Evolutionary conservation across 2,888 invertebrate species (phyloP).

Genomic region (Sabellastarte sp.): DNA sequence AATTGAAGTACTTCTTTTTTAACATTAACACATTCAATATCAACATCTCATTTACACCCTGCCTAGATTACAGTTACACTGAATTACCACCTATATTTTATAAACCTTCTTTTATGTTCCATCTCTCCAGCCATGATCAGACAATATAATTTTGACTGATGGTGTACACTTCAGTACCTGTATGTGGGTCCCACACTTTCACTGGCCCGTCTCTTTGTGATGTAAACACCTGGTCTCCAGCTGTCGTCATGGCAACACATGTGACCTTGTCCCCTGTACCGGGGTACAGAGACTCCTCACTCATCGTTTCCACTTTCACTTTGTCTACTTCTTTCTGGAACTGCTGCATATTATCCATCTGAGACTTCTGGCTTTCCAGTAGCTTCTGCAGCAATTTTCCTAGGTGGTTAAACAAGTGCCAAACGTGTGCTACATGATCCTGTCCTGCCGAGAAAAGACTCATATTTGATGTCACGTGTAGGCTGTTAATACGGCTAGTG

Average conservation of each 20-base stretch:
- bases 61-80: too few relatives aligned
- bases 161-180: conserved; percentile 12
- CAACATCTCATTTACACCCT: too few relatives aligned
- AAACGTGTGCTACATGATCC: conserved; percentile 14
- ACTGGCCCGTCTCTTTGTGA: conserved; percentile 8
- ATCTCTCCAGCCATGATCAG: neutral
- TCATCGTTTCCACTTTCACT: neutral
- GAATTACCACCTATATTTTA: too few relatives aligned
- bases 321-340: neutral
- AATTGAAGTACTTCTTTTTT: too few relatives aligned
- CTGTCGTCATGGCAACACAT: conserved; percentile 6
- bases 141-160: neutral
- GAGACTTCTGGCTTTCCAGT: too few relatives aligned
- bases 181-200: conserved; percentile 18
- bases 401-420: too few relatives aligned
- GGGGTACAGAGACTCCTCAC: neutral
- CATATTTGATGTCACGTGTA: conserved; percentile 2
- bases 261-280: conserved; percentile 6
- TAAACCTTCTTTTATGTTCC: too few relatives aligned
- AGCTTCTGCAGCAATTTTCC: too few relatives aligned
- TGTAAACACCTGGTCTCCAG: conserved; percentile 17
- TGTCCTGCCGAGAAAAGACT: conserved; percentile 12
- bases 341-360: neutral
- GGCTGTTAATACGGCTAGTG: conserved; percentile 9
- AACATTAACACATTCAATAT: too few relatives aligned